Base-by-base conservation (phyloP, 2,888 invertebrate genomes). In the Ramazzottius varieornatus region DNA sequence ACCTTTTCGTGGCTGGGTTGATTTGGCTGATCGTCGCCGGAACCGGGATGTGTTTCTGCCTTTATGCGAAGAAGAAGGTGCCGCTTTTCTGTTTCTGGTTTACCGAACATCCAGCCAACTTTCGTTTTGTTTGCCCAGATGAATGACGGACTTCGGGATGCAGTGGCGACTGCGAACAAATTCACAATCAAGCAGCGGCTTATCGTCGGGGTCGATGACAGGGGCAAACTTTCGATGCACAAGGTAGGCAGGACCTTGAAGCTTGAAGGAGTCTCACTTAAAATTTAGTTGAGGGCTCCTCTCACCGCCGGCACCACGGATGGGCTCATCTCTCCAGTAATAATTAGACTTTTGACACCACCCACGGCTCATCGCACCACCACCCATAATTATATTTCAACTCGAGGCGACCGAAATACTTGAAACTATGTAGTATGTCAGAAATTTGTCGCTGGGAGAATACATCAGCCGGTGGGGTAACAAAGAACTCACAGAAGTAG, bases 201-300 rank as follows among this genome's bases (percentile, higher is more conserved):
- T 24, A 64, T 73, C 46, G 67, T 69, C 65, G 73, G 73, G 46
- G 69, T 73, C 54, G 74, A 73, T 65, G 74, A 73, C 67, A 69
- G 71, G 40, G 73, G 73, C 20, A 73, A 73, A 67, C 65, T 73
- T 34, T 72, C 72, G 46, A 74, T 74, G 65, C 73, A 73, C 66
- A 73, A 73, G 70, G 71, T 73, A 29, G 4, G 40, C 8, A 13
- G 20, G 13, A 40, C 8, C 13, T 8, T 40, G 13, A 40, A 40
- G 40, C 40, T 8, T n/a, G n/a, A n/a, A n/a, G n/a, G n/a, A n/a
- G n/a, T n/a, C n/a, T n/a, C n/a, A n/a, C n/a, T n/a, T n/a, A n/a
- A n/a, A n/a, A n/a, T n/a, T n/a, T n/a, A n/a, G n/a, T n/a, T n/a
- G n/a, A n/a, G n/a, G n/a, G n/a, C n/a, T n/a, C n/a, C n/a, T n/a